These are phyloP conservation scores for Lydus trimaculatus DNA, from an alignment of 2,888 invertebrate species.

Conservation along the genomic window DNA sequence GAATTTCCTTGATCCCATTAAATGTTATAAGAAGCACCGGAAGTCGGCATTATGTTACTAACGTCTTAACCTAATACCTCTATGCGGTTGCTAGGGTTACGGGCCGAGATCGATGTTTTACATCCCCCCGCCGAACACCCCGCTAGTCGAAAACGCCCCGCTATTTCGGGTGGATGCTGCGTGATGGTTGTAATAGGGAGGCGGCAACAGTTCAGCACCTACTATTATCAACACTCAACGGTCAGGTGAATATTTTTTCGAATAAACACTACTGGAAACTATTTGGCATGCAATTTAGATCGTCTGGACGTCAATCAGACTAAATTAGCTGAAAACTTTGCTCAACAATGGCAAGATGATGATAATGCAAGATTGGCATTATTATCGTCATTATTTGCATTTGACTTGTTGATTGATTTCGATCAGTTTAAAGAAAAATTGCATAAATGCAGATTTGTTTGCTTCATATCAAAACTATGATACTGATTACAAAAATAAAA, in stretches of 20 bases:
- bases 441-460: too few relatives aligned
- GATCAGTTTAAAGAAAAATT: background rate
- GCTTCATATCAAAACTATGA: background rate
- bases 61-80: conserved; percentile 56
- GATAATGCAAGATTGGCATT: too few relatives aligned
- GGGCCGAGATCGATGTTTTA: conserved; percentile 55
- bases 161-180: conserved; percentile 11
- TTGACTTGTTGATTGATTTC: background rate
- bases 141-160: background rate
- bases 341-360: background rate
- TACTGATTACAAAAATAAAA: background rate
- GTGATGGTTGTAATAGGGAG: conserved; percentile 8
- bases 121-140: conserved; percentile 35
- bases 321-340: too few relatives aligned
- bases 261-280: conserved; percentile 27
- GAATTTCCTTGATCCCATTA: conserved; percentile 38
- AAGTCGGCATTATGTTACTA: conserved; percentile 54
- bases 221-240: conserved; percentile 27
- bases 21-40: conserved; percentile 42
- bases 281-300: conserved; percentile 33
- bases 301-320: background rate
- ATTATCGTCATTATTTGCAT: too few relatives aligned
- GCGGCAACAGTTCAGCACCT: conserved; percentile 5
- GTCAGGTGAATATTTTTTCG: conserved; percentile 33
- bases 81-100: conserved; percentile 55